phyloP scores from a whole-genome alignment of 2,888 invertebrate species.

The Epinotia brunnichana region DNA sequence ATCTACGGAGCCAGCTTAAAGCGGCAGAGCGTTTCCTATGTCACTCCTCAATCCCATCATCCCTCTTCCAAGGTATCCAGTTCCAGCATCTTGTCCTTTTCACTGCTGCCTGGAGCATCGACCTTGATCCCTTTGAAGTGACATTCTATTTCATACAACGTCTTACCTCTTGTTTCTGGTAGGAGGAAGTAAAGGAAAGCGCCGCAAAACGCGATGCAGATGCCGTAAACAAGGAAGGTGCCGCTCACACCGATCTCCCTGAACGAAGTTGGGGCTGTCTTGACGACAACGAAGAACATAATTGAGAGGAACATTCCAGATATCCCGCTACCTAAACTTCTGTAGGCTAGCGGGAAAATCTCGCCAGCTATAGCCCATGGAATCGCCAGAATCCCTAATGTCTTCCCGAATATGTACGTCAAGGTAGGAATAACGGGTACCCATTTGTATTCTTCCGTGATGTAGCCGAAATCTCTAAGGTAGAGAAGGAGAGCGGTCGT shows the following conservation, averaged over 20 bases:
- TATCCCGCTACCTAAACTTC: constrained; percentile 87
- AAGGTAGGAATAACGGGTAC: constrained; percentile 79
- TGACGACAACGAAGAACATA: constrained; percentile 86
- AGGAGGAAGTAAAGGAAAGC: constrained; percentile 83
- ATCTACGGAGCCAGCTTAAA: constrained; percentile 59
- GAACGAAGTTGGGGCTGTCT: constrained; percentile 85
- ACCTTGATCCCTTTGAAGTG: constrained; percentile 70
- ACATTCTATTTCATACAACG: constrained; percentile 87
- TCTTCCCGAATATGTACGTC: constrained; percentile 83
- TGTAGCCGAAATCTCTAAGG: constrained; percentile 65
- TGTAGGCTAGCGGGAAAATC: constrained; percentile 85
- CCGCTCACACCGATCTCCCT: constrained; percentile 80
- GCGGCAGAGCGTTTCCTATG: constrained; percentile 65
- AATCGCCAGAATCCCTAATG: constrained; percentile 85
- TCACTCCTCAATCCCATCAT: constrained; percentile 55
- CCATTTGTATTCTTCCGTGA: constrained; percentile 70
- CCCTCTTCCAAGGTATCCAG: constrained; percentile 71
- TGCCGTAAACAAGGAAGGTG: constrained; percentile 85
- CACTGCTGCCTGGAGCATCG: constrained; percentile 47
- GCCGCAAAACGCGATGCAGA: constrained; percentile 81
- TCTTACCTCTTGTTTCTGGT: constrained; percentile 88
- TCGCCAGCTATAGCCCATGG: constrained; percentile 90
- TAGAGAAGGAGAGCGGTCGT: constrained; percentile 75
- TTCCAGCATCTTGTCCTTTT: constrained; percentile 73
- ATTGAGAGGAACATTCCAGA: constrained; percentile 85